Evolutionary conservation across 2,888 invertebrate species (phyloP), one percentile per base, ranked within the genome.

Genomic region (Parthenolecanium corni): DNA sequence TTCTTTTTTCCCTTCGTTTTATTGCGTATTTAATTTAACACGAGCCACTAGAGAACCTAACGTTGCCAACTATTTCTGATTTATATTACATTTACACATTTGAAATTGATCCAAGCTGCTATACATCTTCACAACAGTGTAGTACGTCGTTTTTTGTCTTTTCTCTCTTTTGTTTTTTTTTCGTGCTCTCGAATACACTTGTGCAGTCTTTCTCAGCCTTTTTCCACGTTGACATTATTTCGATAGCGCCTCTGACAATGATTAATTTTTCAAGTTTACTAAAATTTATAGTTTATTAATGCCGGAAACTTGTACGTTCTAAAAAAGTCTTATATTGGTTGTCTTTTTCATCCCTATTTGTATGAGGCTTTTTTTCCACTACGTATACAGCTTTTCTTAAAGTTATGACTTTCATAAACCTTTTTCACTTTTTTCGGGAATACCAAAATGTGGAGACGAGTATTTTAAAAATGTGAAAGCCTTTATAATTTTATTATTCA

Each of bases 91-190:
- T 57, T 57, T 57, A 57, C 44, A 57, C 57, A 57, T 57, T 57
- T 57, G 57, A 57, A 57, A 57, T 57, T 31, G 57, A 57, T 57
- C 57, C 57, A 57, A 57, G 57, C 42, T 57, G 57, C 31, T 47
- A n/a, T 44, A 57, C 57, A 46, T 57, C 57, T 44, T 57, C 44
- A 57, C 57, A 44, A 57, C 57, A 57, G 16, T 31, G 44, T 52
- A 52, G 52, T 38, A 21, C 52, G 54, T 54, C 42, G 54, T 40
- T 54, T 42, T n/a, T 9, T 31, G 9, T 31, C 31, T 31, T 31
- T 9, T 31, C 40, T 54, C 40, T n/a, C 6, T 38, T 40, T 23
- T 40, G 38, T 38, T 38, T 23, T 42, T 38, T 53, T 54, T 52
- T 52, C 53, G 21, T 53, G 53, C 25, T 53, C 40, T 53, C 38